Conservation (phyloP, 1,140 invertebrate species). For the Halictus rubicundus region DNA sequence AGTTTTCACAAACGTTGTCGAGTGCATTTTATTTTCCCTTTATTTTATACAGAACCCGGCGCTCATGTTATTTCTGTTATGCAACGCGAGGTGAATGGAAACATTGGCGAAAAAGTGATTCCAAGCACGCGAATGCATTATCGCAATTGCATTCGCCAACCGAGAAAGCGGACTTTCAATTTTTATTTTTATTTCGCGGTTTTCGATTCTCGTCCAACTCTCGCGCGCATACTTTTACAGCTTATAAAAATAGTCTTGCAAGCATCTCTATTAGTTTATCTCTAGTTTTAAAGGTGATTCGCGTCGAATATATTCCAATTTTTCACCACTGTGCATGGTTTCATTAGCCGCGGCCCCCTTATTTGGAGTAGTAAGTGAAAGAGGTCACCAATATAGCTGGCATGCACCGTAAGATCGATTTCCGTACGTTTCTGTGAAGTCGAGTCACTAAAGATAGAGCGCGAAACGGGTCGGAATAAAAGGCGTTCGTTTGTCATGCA, state of each 20-base stretch:
- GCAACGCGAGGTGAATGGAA: not conserved
- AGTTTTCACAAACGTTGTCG: not conserved
- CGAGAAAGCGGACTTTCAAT: no score
- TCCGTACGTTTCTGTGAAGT: not conserved
- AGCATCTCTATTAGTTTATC: no score
- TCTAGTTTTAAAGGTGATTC: no score
- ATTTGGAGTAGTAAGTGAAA: slow-evolving; percentile 12
- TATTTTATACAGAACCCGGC: not conserved
- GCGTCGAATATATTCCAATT: no score
- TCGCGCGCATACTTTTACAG: no score
- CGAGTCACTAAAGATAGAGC: not conserved
- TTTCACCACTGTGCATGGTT: no score
- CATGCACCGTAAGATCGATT: slow-evolving; percentile 3
- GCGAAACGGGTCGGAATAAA: not conserved
- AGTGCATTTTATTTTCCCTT: not conserved
- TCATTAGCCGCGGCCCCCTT: no score
- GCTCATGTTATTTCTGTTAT: not conserved
- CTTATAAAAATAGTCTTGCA: no score
- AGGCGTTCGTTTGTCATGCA: not conserved
- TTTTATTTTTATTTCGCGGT: no score
- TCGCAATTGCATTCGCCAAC: no score
- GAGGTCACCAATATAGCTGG: not conserved
- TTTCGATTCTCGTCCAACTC: no score
- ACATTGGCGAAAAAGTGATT: not conserved
- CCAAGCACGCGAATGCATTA: not conserved